Evolutionary conservation across 2,797 vertebrate genomes (phyloP), one percentile per base, ranked within the genome.

Genomic region (Alca torda): DNA sequence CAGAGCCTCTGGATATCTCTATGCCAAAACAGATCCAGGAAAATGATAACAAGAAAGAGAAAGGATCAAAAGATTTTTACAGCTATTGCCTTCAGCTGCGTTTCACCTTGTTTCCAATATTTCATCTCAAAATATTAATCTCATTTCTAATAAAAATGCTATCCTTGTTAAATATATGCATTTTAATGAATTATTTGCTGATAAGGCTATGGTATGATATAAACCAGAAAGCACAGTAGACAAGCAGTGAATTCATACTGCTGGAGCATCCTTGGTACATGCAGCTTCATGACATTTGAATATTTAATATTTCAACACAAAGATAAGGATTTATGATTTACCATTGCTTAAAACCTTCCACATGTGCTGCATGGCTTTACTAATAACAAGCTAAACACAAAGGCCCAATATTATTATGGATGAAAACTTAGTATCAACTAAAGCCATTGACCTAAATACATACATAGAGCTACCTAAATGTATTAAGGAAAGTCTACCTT

Each of bases 71-170:
- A 89, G 64, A 84, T 54, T 81, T 78, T 91, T 43, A 61, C 64
- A 89, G 56, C 15, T 89, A 61, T 72, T 93, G 86, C 64, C 53
- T 89, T 95, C 65, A 93, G 39, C 50, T 78, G 59, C 1, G 1
- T 88, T 94, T 89, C 83, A 94, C 80, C 25, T 73, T 89, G 25
- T 89, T 97, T 88, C 87, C 61, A 91, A 14, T 54, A 69, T 50
- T 92, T 90, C 30, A 85, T 61, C 57, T 85, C 60, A 77, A 80
- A 87, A 89, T 92, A 83, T 45, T 76, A 8, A 72, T 72, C 68
- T 73, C 2, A 61, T 72, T 83, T 89, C 48, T 75, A 75, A 57
- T 56, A 84, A 75, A 67, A 84, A 77, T 57, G 30, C 9, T 81
- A 23, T 53, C 54, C 30, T 65, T 87, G 37, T 78, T 77, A 89